phyloP scores from a whole-genome alignment of 1,140 invertebrate genomes.

The Bicyclus anynana region DNA sequence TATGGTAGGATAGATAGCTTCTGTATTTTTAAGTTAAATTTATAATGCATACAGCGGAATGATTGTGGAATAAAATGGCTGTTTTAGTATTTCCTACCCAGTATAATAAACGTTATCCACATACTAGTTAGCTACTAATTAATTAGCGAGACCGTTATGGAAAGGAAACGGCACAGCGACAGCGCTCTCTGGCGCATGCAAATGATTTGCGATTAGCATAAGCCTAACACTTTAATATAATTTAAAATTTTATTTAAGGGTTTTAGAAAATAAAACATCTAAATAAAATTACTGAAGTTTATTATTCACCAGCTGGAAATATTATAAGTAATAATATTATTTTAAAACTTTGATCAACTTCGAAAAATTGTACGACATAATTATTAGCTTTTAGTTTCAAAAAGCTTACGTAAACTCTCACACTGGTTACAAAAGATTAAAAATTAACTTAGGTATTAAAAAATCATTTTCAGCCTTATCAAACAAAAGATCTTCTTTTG shows the following conservation, averaged over 20 bases:
- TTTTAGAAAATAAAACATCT: conserved; percentile 17
- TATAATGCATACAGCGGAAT: no score
- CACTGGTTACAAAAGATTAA: conserved; percentile 66
- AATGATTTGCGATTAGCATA: background rate
- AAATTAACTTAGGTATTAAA: conserved; percentile 70
- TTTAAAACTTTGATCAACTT: conserved; percentile 66
- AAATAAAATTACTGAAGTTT: conserved; percentile 65
- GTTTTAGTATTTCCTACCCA: no score
- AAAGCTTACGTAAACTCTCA: conserved; percentile 59
- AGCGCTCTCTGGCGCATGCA: background rate
- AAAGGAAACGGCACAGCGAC: background rate
- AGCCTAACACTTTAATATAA: background rate
- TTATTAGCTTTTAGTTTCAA: conserved; percentile 47
- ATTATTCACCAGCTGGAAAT: conserved; percentile 69
- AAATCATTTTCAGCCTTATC: conserved; percentile 73
- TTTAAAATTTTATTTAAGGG: background rate
- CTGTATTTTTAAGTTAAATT: no score
- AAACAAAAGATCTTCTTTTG: conserved; percentile 73
- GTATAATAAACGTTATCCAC: no score
- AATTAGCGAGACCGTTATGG: background rate
- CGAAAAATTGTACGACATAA: conserved; percentile 65
- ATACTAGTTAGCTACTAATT: background rate
- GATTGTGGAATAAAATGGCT: no score
- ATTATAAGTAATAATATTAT: conserved; percentile 46
- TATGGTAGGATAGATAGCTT: no score